Evolutionary conservation across 2,113 vertebrate species (phyloP).

Genomic region (Cololabis saira): DNA sequence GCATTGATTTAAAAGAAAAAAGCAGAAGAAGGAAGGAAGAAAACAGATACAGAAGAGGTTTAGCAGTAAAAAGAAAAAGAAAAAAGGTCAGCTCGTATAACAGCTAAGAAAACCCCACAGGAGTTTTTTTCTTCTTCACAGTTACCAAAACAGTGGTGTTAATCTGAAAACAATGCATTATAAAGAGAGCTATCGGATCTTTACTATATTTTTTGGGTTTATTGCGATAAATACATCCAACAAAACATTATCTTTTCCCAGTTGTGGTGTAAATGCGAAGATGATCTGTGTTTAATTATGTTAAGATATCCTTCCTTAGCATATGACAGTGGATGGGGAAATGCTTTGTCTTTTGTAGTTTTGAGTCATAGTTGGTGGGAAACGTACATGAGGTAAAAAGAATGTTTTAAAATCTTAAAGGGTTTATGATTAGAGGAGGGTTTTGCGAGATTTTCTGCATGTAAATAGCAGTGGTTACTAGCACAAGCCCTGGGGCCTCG

Average conservation of each 20-base stretch:
- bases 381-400: conserved; percentile 9
- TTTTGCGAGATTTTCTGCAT: not conserved
- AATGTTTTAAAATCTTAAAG: not conserved
- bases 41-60: conserved; percentile 27
- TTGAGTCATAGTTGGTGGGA: conserved; percentile 4
- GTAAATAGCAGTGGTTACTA: not conserved
- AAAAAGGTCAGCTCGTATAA: conserved; percentile 62
- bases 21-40: conserved; percentile 6
- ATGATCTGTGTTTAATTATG: conserved; percentile 14
- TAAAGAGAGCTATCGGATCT: conserved; percentile 38
- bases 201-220: conserved; percentile 13
- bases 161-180: conserved; percentile 61
- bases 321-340: not conserved
- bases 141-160: conserved; percentile 60
- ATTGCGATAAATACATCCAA: too few species aligned
- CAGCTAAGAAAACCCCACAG: conserved; percentile 49
- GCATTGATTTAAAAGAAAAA: conserved; percentile 17
- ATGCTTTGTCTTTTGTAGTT: not conserved
- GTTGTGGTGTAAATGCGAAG: conserved; percentile 6
- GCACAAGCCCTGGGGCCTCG: not conserved
- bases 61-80: conserved; percentile 27
- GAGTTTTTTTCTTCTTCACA: conserved; percentile 42
- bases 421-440: not conserved
- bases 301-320: conserved; percentile 18
- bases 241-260: too few species aligned